These are phyloP conservation scores for Megaceryle torquata DNA, from an alignment of 2,113 vertebrate species.

Conservation along the genomic window DNA sequence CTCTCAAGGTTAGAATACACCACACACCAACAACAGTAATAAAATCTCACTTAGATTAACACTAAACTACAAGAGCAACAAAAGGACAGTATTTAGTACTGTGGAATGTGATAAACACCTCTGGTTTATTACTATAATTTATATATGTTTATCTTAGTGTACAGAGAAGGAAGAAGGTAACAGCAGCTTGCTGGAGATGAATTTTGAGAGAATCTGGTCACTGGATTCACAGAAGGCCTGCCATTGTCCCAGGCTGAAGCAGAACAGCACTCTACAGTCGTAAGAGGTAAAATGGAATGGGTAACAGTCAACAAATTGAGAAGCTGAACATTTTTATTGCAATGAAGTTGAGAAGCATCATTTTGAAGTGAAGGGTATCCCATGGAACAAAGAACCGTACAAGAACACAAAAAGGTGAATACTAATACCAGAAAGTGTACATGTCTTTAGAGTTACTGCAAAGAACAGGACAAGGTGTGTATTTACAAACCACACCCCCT, in stretches of 20 bases:
- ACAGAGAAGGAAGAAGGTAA: background rate
- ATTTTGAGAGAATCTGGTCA: background rate
- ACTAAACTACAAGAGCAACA: background rate
- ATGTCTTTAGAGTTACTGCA: background rate
- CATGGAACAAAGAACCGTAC: background rate
- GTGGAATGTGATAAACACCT: background rate
- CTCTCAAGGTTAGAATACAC: background rate
- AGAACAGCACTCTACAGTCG: background rate
- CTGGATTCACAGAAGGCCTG: rapidly evolving
- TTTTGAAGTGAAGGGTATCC: background rate
- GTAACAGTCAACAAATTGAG: background rate
- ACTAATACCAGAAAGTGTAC: background rate
- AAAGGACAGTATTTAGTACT: background rate
- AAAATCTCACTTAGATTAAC: background rate
- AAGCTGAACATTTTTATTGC: background rate
- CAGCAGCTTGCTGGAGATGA: background rate
- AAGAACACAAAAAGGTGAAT: background rate
- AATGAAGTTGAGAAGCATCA: background rate
- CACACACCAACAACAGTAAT: background rate
- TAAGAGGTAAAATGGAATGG: background rate
- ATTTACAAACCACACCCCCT: rapidly evolving
- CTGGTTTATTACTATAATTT: background rate
- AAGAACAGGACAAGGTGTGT: background rate
- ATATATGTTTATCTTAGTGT: background rate
- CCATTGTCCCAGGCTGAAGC: background rate